Base-by-base conservation (phyloP, 2,888 invertebrate species). In the Lasioglossum villosulum region DNA sequence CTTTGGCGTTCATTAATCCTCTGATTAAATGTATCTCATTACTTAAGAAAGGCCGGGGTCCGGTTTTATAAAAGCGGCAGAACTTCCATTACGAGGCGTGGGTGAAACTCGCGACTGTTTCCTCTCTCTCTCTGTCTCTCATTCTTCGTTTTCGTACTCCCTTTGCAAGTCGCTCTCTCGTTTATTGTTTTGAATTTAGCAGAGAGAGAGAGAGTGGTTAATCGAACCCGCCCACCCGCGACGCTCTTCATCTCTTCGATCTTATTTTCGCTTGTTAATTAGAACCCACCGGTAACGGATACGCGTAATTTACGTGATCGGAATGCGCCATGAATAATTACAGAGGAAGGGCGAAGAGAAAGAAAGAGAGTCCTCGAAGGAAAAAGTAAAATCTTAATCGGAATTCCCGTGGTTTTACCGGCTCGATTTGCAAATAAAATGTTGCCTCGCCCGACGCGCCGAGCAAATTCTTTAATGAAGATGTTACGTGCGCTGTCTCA, bases 21-120 rank as follows among this genome's bases (percentile, higher is more conserved):
- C 92, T 92, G 93, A 94, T 92, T 92, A 93, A 92, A 92, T 92
- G 93, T 92, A 92, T 92, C 93, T 93, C 92, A 92, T 93, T 93
- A 93, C 93, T 89, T 86, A 88, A 89, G 88, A 86, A 89, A 88
- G 84, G 77, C 82, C 78, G 80, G 68, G 70, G n/a, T 10, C 75
- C 82, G 75, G 86, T 88, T 89, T 89, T 86, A 87, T 87, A 82
- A 87, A 88, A 89, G 88, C 89, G 82, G 84, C 88, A 75, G 83
- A 88, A 89, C 84, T 89, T 84, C 89, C 89, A 83, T 88, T 89
- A 87, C 88, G 77, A 68, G 81, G 78, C 83, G 80, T 78, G 78
- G 86, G 66, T 83, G 78, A 86, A 86, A 83, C 84, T 86, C 88
- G 52, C 89, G 75, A 27, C 34, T 76, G 74, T 70, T 8, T 30